These are phyloP conservation scores for Lutjanus argentimaculatus DNA, from an alignment of 2,797 vertebrate species.

Conservation along the genomic window DNA sequence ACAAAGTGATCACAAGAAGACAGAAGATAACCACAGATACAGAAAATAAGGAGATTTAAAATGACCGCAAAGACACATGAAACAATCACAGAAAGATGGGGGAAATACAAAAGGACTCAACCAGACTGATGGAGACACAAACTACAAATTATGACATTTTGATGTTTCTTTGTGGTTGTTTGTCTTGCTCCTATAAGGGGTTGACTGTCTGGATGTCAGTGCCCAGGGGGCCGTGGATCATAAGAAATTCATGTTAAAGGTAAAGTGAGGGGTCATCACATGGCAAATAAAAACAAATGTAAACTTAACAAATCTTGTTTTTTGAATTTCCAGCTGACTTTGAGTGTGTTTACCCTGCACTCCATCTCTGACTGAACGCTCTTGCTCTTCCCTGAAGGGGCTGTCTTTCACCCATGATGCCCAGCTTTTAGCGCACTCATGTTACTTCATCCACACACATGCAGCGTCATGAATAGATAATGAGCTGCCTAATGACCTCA, in stretches of 20 bases:
- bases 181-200: neutral
- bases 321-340: neutral
- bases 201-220: neutral
- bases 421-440: constrained; percentile 55
- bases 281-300: neutral
- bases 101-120: no score
- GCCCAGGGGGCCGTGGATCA: neutral
- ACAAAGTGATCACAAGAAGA: no score
- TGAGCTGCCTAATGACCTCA: constrained; percentile 22
- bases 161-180: neutral
- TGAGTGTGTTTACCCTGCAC: neutral
- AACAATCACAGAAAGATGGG: no score
- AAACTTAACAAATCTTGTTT: neutral
- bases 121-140: no score
- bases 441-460: constrained; percentile 14
- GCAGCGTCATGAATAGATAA: constrained; percentile 41
- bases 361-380: neutral
- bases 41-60: no score
- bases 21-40: no score
- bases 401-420: constrained; percentile 28
- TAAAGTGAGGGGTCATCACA: neutral
- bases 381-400: neutral
- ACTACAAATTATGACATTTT: no score
- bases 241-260: neutral
- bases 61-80: no score